Evolutionary conservation across 2,113 vertebrate species (phyloP).

Genomic region (Rhynchomys soricoides): DNA sequence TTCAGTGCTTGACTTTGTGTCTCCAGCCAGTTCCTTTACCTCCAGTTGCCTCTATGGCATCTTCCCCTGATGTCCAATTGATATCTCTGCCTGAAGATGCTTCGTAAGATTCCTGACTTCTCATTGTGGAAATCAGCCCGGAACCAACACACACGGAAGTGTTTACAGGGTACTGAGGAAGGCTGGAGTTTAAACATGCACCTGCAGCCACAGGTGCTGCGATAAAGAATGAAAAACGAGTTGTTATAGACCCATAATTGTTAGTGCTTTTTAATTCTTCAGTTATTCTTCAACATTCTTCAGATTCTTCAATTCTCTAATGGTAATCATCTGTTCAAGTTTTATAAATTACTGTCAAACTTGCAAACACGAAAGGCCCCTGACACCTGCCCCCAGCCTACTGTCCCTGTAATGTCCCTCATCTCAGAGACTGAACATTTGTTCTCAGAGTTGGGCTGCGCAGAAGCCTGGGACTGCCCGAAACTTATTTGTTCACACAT

Average conservation of each 20-base stretch:
- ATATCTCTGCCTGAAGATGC: not conserved
- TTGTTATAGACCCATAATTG: slow-evolving; percentile 76
- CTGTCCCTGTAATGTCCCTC: not conserved
- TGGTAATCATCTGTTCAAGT: slow-evolving; percentile 81
- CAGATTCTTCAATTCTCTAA: not conserved
- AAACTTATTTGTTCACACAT: not conserved
- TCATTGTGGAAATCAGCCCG: not conserved
- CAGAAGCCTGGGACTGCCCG: not conserved
- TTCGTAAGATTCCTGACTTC: not conserved
- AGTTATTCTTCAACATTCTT: slow-evolving; percentile 59
- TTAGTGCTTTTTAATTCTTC: slow-evolving; percentile 83
- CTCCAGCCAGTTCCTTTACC: not conserved
- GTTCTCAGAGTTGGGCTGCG: not conserved
- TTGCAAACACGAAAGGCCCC: slow-evolving; percentile 20
- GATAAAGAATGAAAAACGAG: slow-evolving; percentile 75
- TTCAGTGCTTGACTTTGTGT: not conserved
- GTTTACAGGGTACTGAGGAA: not conserved
- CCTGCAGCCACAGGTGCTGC: not conserved
- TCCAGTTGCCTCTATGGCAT: not conserved
- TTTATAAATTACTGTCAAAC: slow-evolving; percentile 82
- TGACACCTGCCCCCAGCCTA: not conserved
- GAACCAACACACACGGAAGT: not conserved
- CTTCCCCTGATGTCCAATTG: not conserved
- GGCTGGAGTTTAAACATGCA: slow-evolving; percentile 36
- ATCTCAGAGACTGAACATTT: not conserved